Evolutionary conservation across 1,140 invertebrate genomes (phyloP), one percentile per base, ranked within the genome.

Genomic region (Heterodera carotae): DNA sequence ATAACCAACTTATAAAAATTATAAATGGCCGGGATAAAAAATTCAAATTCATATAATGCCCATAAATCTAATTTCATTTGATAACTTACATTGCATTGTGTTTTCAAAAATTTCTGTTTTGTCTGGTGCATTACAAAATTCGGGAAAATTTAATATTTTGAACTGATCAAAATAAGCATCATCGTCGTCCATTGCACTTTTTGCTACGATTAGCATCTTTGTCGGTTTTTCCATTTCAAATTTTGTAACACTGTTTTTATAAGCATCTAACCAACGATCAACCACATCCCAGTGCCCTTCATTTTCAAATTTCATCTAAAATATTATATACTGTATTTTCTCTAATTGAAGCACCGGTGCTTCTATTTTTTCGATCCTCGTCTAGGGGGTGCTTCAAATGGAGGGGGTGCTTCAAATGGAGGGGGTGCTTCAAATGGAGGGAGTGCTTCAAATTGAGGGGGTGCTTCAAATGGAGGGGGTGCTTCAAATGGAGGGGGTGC

Each of bases 241-340:
- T 43, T 12, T 43, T 56, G 48, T 22, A 5, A 18, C 22, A 22
- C 18, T 5, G 5, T 56, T 22, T 56, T 56, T 5, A 56, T 22
- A 22, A 0, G 15, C 48, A 56, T 56, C 22, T 56, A 56, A 0
- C 48, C 48, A 56, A 56, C 48, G 48, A 22, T 56, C 48, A 22
- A 56, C 48, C 48, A 56, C 12, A 56, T 56, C 48, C 48, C 48
- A 56, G 15, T 12, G 12, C 18, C 18, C 22, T 22, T 56, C 8
- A 56, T 56, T 56, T 56, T 56, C 48, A 56, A 56, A 56, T 56
- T 22, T 56, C 12, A 56, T 56, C 48, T 56, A 56, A 56, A 56
- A 18, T n/a, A 22, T 22, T 53, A 53, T 18, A 43, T 43, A 43
- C 12, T 43, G n/a, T n/a, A n/a, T n/a, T n/a, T n/a, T n/a, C n/a